These are phyloP conservation scores for Chitala chitala DNA, from an alignment of 2,113 vertebrate genomes.

Conservation along the genomic window DNA sequence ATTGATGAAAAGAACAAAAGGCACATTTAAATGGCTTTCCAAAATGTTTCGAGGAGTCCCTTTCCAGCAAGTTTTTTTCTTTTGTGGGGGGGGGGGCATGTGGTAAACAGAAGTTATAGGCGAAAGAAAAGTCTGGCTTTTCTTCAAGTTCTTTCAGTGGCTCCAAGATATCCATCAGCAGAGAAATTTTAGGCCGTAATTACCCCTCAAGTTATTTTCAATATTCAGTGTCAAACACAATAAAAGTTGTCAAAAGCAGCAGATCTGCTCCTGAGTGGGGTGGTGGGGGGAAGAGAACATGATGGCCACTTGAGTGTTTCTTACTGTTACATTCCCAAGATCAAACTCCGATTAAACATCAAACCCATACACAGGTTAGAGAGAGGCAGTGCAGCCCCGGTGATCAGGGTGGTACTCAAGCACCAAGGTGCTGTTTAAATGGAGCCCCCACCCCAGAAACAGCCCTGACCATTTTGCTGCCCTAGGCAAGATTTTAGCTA, in stretches of 20 bases:
- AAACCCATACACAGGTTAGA: constrained; percentile 2
- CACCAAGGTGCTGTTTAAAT: constrained; percentile 5
- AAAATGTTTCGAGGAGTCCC: constrained; percentile 39
- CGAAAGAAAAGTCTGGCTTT: neutral
- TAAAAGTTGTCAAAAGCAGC: constrained; percentile 5
- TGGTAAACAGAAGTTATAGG: constrained; percentile 25
- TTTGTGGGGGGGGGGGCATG: constrained; percentile 29
- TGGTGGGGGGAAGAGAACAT: neutral
- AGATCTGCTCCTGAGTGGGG: neutral
- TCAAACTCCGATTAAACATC: constrained; percentile 1
- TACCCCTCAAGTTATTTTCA: neutral
- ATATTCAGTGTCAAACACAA: neutral
- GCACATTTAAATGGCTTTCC: constrained; percentile 43
- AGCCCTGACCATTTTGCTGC: too few relatives aligned
- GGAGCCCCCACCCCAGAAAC: too few relatives aligned
- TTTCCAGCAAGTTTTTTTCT: constrained; percentile 32
- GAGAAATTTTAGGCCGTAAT: neutral
- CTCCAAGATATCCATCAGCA: neutral
- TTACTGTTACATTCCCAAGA: neutral
- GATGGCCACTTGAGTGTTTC: neutral
- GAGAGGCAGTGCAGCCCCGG: neutral
- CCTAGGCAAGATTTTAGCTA: too few relatives aligned
- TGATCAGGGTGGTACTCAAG: too few relatives aligned
- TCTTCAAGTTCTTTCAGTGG: neutral
- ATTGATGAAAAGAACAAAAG: constrained; percentile 58